These are phyloP conservation scores for Bovichtus diacanthus DNA, from an alignment of 2,797 vertebrate genomes.

Conservation along the genomic window DNA sequence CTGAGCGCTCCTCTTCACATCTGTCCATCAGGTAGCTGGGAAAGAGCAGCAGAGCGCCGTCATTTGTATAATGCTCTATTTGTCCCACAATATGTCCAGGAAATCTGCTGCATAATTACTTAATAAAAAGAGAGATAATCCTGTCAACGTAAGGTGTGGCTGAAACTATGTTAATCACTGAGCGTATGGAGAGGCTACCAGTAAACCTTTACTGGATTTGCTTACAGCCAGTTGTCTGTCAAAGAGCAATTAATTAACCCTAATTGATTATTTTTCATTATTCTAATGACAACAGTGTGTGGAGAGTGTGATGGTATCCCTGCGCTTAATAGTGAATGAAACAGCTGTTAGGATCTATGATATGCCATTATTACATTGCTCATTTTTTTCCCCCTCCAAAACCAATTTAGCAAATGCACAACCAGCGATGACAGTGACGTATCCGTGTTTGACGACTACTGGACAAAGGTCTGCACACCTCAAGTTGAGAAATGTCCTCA, in stretches of 20 bases:
- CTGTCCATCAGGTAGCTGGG: conserved; percentile 83
- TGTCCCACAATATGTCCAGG: conserved; percentile 85
- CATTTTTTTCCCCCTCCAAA: conserved; percentile 34
- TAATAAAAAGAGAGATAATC: conserved; percentile 83
- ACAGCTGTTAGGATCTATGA: conserved; percentile 82
- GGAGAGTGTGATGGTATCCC: conserved; percentile 57
- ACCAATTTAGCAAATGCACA: conserved; percentile 80
- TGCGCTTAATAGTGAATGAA: conserved; percentile 67
- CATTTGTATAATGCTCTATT: conserved; percentile 83
- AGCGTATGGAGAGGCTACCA: conserved; percentile 68
- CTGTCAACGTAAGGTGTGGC: conserved; percentile 75
- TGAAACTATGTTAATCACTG: conserved; percentile 77
- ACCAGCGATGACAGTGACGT: conserved; percentile 45
- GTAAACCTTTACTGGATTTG: conserved; percentile 67
- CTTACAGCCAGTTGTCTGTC: conserved; percentile 78
- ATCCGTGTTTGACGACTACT: conserved; percentile 61
- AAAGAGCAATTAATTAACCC: conserved; percentile 84
- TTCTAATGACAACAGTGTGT: conserved; percentile 82
- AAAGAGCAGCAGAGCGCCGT: conserved; percentile 62
- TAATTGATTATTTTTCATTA: conserved; percentile 88
- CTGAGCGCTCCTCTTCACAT: conserved; percentile 66
- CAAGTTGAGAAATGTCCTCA: conserved; percentile 21
- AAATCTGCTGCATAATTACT: conserved; percentile 86
- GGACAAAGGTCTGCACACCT: conserved; percentile 47
- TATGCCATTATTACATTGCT: conserved; percentile 74